Conservation (phyloP, 35 echinoderm and acorn worm species). For the Lytechinus variegatus region DNA sequence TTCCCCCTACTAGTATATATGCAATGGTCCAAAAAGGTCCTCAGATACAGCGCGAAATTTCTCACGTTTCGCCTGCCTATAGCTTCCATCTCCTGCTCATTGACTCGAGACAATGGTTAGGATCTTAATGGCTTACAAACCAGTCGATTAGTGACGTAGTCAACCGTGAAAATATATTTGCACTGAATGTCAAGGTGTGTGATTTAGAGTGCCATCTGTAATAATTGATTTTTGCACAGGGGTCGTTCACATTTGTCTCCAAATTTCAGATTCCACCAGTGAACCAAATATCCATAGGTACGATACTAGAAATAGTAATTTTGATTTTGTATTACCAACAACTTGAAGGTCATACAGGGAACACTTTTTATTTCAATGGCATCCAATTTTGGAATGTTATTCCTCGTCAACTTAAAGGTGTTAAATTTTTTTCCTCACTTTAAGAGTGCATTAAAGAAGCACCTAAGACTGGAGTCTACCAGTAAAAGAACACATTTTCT, state of each 20-base stretch:
- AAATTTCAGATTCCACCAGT: neutral
- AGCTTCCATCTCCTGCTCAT: neutral
- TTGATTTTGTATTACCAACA: too few species aligned
- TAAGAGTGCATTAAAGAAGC: too few species aligned
- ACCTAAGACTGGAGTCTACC: too few species aligned
- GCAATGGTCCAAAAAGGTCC: neutral
- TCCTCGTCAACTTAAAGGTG: too few species aligned
- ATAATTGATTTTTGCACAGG: neutral
- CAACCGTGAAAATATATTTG: constrained; percentile 13
- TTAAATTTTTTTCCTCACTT: too few species aligned
- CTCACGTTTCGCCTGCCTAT: neutral
- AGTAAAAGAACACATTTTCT: too few species aligned
- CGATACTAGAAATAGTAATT: too few species aligned
- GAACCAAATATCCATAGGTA: too few species aligned
- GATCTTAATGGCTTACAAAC: neutral
- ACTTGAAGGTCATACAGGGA: too few species aligned
- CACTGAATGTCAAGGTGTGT: neutral
- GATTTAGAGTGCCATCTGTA: constrained; percentile 10
- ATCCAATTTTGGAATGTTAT: too few species aligned
- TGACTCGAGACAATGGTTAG: neutral
- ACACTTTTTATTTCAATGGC: too few species aligned
- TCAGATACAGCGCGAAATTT: neutral
- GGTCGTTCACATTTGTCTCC: neutral
- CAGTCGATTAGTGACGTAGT: neutral
- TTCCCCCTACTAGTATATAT: neutral